Evolutionary conservation across 1,140 invertebrate genomes (phyloP).

Genomic region (Eubasilissa regina): DNA sequence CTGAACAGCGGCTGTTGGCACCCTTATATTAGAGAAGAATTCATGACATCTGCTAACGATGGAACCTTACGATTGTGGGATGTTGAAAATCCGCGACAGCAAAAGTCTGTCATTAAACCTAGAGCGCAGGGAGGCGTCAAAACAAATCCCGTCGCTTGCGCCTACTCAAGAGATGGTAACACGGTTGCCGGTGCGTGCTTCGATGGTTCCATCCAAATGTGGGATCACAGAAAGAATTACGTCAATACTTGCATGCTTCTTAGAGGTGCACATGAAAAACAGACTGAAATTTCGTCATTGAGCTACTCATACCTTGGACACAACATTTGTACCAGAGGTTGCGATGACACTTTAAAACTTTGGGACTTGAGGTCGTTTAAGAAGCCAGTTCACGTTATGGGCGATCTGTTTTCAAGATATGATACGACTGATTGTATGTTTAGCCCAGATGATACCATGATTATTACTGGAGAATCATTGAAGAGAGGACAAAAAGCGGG

Average conservation of each 20-base stretch:
- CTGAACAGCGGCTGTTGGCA: conserved; percentile 95
- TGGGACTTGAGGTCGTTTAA: conserved; percentile 95
- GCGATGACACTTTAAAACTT: conserved; percentile 95
- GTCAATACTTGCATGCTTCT: conserved; percentile 86
- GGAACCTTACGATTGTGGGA: conserved; percentile 94
- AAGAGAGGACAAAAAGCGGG: conserved; percentile 81
- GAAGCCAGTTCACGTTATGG: conserved; percentile 79
- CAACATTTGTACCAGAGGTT: conserved; percentile 85
- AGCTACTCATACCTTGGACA: conserved; percentile 92
- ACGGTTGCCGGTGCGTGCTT: conserved; percentile 92
- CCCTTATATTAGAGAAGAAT: conserved; percentile 92
- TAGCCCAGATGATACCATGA: conserved; percentile 92
- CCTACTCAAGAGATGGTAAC: conserved; percentile 90
- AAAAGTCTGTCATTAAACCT: conserved; percentile 92
- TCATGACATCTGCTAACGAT: conserved; percentile 95
- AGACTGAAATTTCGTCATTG: conserved; percentile 87
- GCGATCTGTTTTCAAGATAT: conserved; percentile 87
- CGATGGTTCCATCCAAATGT: conserved; percentile 98
- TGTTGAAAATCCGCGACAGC: conserved; percentile 82
- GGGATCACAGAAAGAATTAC: conserved; percentile 92
- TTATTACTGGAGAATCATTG: conserved; percentile 91
- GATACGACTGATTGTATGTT: conserved; percentile 94
- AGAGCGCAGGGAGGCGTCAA: conserved; percentile 90
- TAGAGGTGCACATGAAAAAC: conserved; percentile 86
- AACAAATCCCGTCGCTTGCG: conserved; percentile 88